phyloP scores from a whole-genome alignment of 1,140 invertebrate species.

The Zeugodacus cucurbitae region DNA sequence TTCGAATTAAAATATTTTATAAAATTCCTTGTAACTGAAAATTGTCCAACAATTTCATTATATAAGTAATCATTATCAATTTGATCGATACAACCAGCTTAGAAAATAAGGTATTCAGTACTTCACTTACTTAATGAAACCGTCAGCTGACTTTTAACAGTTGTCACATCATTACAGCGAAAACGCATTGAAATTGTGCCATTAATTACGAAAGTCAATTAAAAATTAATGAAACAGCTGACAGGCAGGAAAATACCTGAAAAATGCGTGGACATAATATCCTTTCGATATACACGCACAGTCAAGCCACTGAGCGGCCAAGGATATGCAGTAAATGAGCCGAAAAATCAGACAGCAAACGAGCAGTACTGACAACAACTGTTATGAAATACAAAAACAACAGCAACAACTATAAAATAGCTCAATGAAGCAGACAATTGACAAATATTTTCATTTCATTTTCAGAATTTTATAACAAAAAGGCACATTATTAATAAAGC shows the following conservation, averaged over 20 bases:
- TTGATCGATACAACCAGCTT: too few species aligned
- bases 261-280: not conserved
- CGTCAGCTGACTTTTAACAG: not conserved
- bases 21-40: too few species aligned
- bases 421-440: not conserved
- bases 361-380: not conserved
- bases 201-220: slow-evolving; percentile 26
- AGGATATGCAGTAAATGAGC: not conserved
- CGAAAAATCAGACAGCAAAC: not conserved
- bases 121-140: too few species aligned
- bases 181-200: not conserved
- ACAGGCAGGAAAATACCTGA: not conserved
- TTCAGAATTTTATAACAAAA: slow-evolving; percentile 26
- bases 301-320: not conserved
- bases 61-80: too few species aligned
- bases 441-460: slow-evolving; percentile 37
- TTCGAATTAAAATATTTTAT: too few species aligned
- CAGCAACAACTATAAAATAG: not conserved
- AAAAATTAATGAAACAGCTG: slow-evolving; percentile 19
- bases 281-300: not conserved
- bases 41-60: too few species aligned
- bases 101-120: too few species aligned
- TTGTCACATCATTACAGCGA: not conserved
- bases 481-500: not conserved
- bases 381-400: not conserved